These are phyloP conservation scores for Chamaedrilus cognettii DNA, from an alignment of 2,888 invertebrate species.

Conservation along the genomic window DNA sequence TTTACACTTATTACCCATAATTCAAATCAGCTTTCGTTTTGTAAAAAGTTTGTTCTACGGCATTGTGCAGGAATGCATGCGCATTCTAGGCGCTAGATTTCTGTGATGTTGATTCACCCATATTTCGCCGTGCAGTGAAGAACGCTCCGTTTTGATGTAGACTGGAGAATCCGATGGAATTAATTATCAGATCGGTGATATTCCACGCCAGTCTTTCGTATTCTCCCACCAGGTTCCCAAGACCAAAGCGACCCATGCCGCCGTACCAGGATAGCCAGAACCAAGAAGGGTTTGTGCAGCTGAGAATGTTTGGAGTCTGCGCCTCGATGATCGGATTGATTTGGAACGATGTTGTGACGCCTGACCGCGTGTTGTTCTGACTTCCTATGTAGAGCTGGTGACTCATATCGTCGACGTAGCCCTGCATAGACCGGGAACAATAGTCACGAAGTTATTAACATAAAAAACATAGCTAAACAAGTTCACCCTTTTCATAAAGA, in stretches of 20 bases:
- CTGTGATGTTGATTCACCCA: slow-evolving; percentile 7
- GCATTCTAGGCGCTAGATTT: too few species aligned
- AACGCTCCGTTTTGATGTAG: slow-evolving; percentile 1
- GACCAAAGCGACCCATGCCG: not conserved
- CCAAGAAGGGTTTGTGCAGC: not conserved
- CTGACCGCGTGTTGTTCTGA: slow-evolving; percentile 18
- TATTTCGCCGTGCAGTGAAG: not conserved
- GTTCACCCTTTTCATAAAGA: too few species aligned
- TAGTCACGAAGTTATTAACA: not conserved
- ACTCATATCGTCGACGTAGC: not conserved
- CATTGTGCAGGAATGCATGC: too few species aligned
- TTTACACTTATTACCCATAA: too few species aligned
- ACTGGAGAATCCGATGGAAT: slow-evolving; percentile 8
- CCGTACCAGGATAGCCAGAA: slow-evolving; percentile 16
- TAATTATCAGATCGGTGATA: not conserved
- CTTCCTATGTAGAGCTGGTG: slow-evolving; percentile 15
- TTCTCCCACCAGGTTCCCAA: not conserved
- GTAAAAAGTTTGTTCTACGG: too few species aligned
- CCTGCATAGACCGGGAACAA: not conserved
- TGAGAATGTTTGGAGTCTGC: slow-evolving; percentile 2
- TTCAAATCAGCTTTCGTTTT: too few species aligned
- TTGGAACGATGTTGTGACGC: not conserved
- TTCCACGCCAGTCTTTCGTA: not conserved
- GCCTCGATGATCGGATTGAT: slow-evolving; percentile 12
- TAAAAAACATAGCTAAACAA: not conserved